Base-by-base conservation (phyloP, 2,797 vertebrate genomes). In the Peromyscus eremicus region DNA sequence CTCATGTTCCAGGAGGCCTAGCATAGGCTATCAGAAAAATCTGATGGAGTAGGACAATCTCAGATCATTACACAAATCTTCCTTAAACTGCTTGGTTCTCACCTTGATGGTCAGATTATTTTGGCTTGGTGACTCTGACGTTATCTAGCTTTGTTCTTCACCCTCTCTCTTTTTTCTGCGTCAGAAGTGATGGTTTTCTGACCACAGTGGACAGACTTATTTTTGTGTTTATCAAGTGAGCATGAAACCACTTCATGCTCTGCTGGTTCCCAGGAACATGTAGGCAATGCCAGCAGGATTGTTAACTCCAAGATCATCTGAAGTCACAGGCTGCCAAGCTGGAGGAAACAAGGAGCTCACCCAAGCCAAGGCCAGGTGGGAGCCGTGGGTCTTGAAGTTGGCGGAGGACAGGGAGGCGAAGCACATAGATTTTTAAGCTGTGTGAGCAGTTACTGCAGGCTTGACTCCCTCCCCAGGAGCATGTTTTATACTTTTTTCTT, bases 211-310 rank as follows among this genome's bases (percentile, higher is more conserved):
- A 94, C 62, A 97, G 91, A 91, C 89, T 11, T 86, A 70, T 76
- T 17, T 96, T 97, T 97, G 0, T 87, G 4, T 96, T 68, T 57
- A 82, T 89, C 62, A 95, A 16, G 34, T 88, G 73, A 93, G 29
- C 85, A n/a, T 70, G 90, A 95, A 98, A 76, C 77, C 79, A 25
- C 43, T 60, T 49, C 37, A 80, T 62, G 92, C 0, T 25, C 40
- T 1, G 14, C 32, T 80, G n/a, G 68, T 57, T 96, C 92, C 70
- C 2, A 0, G 83, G 49, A 95, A 87, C 40, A 70, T 2, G 92
- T 70, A 84, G 83, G 87, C 87, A 95, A 57, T 34, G 5, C 49
- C 55, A 85, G 89, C 62, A 88, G 77, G 12, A 19, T 37, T n/a
- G 60, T 49, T 23, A 43, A 49, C 66, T 43, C 14, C 49, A 3